phyloP scores from a whole-genome alignment of 2,113 vertebrate genomes.

The Mungos mungo region DNA sequence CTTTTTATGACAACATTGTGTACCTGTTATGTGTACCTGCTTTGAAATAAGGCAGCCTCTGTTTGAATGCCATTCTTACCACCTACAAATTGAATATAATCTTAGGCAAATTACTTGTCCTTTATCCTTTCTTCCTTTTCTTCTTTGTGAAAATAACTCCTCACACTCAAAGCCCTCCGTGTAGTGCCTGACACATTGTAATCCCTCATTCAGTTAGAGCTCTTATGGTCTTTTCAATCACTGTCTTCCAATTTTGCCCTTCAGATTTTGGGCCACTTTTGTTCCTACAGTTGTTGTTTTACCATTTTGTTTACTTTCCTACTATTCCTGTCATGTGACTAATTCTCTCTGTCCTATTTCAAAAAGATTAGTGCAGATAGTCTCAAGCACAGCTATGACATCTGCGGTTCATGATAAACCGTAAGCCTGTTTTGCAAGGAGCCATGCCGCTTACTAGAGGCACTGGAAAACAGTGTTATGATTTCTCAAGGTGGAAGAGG shows the following conservation, averaged over 20 bases:
- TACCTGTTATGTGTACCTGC: neutral
- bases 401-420: neutral
- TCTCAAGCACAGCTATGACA: neutral
- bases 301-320: neutral
- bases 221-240: neutral
- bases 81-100: neutral
- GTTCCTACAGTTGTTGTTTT: neutral
- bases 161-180: neutral
- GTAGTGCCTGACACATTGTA: neutral
- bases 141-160: neutral
- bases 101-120: neutral
- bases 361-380: neutral
- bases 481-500: neutral
- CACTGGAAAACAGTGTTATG: neutral
- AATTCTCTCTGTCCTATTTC: neutral
- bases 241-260: neutral
- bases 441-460: neutral
- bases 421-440: neutral
- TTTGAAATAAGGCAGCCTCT: neutral
- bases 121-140: neutral
- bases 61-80: neutral
- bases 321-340: neutral
- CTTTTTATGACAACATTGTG: neutral
- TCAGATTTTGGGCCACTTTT: neutral
- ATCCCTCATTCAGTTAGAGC: neutral